Evolutionary conservation across 2,888 invertebrate genomes (phyloP).

Genomic region (Aphodius sticticus): DNA sequence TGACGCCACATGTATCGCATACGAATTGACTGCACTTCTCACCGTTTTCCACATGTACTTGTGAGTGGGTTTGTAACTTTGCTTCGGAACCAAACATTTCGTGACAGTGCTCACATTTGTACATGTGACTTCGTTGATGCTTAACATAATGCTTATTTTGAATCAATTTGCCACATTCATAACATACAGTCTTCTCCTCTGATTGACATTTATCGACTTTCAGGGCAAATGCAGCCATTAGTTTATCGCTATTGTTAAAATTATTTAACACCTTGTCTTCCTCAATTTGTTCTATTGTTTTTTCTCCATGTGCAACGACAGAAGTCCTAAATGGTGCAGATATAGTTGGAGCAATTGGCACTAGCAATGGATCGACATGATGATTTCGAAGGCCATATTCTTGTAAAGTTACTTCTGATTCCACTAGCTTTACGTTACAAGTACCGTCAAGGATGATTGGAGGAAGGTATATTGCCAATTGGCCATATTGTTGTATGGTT

Average conservation of each 20-base stretch:
- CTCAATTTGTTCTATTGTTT: background rate
- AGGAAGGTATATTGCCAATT: conserved; percentile 29
- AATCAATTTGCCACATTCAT: conserved; percentile 41
- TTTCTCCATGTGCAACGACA: too few relatives aligned
- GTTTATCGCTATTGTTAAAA: background rate
- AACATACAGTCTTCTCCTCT: conserved; percentile 35
- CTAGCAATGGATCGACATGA: background rate
- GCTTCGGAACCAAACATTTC: conserved; percentile 53
- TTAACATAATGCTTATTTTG: conserved; percentile 35
- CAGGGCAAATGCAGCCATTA: background rate
- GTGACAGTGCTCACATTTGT: conserved; percentile 55
- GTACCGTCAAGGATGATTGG: background rate
- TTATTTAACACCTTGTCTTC: background rate
- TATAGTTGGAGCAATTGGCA: background rate
- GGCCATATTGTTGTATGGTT: conserved; percentile 30
- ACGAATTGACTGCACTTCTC: conserved; percentile 43
- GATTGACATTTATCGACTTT: background rate
- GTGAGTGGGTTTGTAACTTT: conserved; percentile 54
- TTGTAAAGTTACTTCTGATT: background rate
- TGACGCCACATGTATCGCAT: conserved; percentile 55
- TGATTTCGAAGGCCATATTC: background rate
- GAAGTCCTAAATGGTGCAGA: too few relatives aligned
- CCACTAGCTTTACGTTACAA: background rate
- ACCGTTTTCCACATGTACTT: conserved; percentile 54
- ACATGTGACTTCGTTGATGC: conserved; percentile 30